These are phyloP conservation scores for Copidosoma aretas DNA, from an alignment of 2,888 invertebrate genomes.

Conservation along the genomic window DNA sequence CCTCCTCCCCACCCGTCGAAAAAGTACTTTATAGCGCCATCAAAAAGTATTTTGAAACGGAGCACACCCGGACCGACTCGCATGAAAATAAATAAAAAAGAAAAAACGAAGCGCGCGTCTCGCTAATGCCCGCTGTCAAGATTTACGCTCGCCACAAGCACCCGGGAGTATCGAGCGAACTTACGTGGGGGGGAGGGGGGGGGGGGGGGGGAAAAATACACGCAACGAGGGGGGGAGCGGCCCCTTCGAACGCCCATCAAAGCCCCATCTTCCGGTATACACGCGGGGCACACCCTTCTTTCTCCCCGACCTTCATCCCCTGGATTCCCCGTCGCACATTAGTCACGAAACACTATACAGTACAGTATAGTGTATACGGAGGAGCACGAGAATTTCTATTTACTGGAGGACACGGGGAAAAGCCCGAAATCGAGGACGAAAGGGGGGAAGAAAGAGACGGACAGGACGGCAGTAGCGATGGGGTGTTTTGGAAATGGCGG, in stretches of 20 bases:
- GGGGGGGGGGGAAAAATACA: neutral
- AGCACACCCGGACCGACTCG: constrained; percentile 7
- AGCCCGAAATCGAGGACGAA: neutral
- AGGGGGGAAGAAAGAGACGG: too few relatives aligned
- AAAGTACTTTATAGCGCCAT: constrained; percentile 8
- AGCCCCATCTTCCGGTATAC: constrained; percentile 1
- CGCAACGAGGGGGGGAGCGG: neutral
- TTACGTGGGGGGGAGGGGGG: neutral
- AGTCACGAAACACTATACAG: constrained; percentile 18
- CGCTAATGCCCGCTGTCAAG: constrained; percentile 3
- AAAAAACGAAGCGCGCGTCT: too few relatives aligned
- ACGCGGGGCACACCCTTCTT: neutral
- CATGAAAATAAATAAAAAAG: too few relatives aligned
- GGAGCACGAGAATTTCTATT: constrained; percentile 35
- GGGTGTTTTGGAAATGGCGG: constrained; percentile 24
- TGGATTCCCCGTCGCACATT: neutral
- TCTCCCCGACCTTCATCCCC: neutral
- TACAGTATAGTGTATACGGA: too few relatives aligned
- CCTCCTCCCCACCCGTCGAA: too few relatives aligned
- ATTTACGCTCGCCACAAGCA: constrained; percentile 26
- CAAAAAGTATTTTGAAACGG: constrained; percentile 25
- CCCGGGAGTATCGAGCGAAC: neutral
- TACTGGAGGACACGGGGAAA: constrained; percentile 4
- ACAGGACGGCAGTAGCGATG: neutral
- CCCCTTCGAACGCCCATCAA: constrained; percentile 25